phyloP scores from a whole-genome alignment of 2,888 invertebrate genomes.

The Apeira syringaria region DNA sequence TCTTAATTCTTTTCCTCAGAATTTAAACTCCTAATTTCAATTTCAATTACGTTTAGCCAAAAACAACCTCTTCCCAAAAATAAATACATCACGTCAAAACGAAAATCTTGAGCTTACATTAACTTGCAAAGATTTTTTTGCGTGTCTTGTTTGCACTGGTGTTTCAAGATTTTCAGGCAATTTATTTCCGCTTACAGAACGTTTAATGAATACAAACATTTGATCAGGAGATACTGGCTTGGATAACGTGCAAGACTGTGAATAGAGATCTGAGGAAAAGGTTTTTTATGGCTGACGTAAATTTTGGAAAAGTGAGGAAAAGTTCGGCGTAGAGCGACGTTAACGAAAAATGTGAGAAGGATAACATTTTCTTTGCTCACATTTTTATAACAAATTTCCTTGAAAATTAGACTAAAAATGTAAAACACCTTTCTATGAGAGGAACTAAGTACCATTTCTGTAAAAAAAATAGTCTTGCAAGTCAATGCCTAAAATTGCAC shows the following conservation, averaged over 20 bases:
- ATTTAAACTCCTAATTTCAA: too few relatives aligned
- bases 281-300: conserved; percentile 7
- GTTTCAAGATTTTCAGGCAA: conserved; percentile 28
- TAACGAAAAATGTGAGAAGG: conserved; percentile 7
- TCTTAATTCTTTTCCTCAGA: too few relatives aligned
- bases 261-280: conserved; percentile 16
- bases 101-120: conserved; percentile 13
- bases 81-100: conserved; percentile 9
- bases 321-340: conserved; percentile 3
- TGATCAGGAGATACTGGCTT: conserved; percentile 29
- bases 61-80: too few relatives aligned
- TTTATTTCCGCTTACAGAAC: conserved; percentile 34
- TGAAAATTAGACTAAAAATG: neutral
- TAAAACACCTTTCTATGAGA: too few relatives aligned
- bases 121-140: conserved; percentile 23
- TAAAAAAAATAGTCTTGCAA: too few relatives aligned
- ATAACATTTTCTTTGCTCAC: conserved; percentile 7
- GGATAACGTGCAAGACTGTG: conserved; percentile 21
- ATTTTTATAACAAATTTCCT: conserved; percentile 6
- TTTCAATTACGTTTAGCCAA: too few relatives aligned
- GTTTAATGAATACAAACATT: conserved; percentile 40
- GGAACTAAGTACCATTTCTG: too few relatives aligned
- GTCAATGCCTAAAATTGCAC: too few relatives aligned
- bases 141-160: conserved; percentile 31
- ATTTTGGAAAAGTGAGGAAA: conserved; percentile 11